A percentile compares a stretch with the other conserved stretches of the same genome.
These are phyloP conservation scores for Euphydryas editha DNA, from an alignment of 2,888 invertebrate genomes.

Conservation along the genomic window DNA sequence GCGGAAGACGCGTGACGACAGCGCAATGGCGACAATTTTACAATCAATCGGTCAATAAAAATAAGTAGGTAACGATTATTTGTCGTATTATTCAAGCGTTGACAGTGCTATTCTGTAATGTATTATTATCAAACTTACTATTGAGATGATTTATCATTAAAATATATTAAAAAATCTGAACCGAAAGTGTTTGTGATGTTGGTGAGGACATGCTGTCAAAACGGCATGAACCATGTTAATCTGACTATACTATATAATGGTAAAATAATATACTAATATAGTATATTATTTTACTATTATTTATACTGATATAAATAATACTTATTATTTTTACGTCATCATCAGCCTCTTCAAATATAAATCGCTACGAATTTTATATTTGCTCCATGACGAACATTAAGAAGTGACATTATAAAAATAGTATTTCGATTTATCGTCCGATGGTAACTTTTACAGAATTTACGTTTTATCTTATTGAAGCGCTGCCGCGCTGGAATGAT, in stretches of 20 bases:
- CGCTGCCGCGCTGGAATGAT: conserved; percentile 15
- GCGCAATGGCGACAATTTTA: conserved; percentile 66
- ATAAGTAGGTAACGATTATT: conserved; percentile 12
- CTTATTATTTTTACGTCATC: background rate
- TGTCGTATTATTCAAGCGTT: conserved; percentile 15
- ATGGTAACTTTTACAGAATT: background rate
- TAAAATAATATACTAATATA: too few species aligned
- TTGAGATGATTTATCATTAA: background rate
- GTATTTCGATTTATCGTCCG: background rate
- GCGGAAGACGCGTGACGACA: conserved; percentile 60
- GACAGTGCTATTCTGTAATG: conserved; percentile 17
- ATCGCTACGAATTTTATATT: too few species aligned
- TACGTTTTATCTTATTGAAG: conserved; percentile 6
- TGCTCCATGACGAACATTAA: background rate
- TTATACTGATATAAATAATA: too few species aligned
- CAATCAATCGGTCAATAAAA: conserved; percentile 66
- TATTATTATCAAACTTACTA: background rate
- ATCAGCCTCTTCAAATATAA: background rate
- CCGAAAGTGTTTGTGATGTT: too few species aligned
- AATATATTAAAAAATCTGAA: background rate
- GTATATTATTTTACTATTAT: too few species aligned
- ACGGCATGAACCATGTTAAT: too few species aligned
- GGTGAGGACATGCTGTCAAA: too few species aligned
- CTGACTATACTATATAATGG: too few species aligned
- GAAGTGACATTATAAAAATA: background rate